Evolutionary conservation across 2,888 invertebrate genomes (phyloP), one percentile per base, ranked within the genome.

Genomic region (Strigamia maritima): DNA sequence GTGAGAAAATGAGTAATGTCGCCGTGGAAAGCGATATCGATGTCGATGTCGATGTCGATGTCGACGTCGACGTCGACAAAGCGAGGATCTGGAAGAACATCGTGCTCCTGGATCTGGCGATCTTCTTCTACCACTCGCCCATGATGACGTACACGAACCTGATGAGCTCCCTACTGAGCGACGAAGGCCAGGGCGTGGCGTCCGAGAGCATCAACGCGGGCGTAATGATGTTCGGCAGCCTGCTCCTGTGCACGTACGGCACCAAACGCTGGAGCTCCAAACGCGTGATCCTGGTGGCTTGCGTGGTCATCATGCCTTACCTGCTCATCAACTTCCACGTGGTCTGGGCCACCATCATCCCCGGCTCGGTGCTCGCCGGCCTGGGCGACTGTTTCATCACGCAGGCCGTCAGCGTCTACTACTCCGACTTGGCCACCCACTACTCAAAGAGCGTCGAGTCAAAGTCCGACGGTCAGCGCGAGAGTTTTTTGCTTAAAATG

Each of bases 121-220:
- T 70, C 12, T 35, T 78, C n/a, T 38, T 78, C 12, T 74, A 78
- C 38, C 38, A 70, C 16, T 40, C 70, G 14, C 78, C 78, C 12
- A 74, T 70, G 70, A 74, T 74, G 65, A 74, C 70, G 22, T 78
- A 70, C 31, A 78, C 78, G 7, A 78, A 78, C 22, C 14, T 78
- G n/a, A 78, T 78, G 78, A 74, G 74, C 8, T 78, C 78, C 19
- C 65, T 78, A 10, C 31, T 65, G 22, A 78, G 78, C 24, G 70
- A 78, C 40, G 70, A 78, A 35, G 78, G 78, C 14, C 65, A 70
- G 35, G 78, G 78, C 35, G 35, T 78, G 8, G 78, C 78, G 22
- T 78, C 78, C 8, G 78, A 78, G 40, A 78, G 78, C 38, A 78
- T 78, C 38, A 78, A 70, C 44, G 65, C 70, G 19, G 74, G 78